Conservation (phyloP, 2,888 invertebrate genomes). For the Drosophila limbata region DNA sequence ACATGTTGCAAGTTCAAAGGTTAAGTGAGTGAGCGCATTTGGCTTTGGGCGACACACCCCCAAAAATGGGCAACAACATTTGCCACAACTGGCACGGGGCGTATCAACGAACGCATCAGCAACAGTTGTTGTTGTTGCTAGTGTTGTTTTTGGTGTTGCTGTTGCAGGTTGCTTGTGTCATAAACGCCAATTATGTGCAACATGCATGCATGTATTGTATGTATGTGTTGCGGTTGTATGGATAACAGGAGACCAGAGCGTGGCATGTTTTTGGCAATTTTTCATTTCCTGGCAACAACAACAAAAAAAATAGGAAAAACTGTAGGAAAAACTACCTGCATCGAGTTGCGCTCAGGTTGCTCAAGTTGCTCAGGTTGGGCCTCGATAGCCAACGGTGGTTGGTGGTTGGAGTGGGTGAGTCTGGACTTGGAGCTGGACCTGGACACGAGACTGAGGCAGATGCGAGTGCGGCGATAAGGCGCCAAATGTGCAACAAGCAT, state of each 20-base stretch:
- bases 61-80: conserved; percentile 56
- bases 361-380: conserved; percentile 26
- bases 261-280: conserved; percentile 77
- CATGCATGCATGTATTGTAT: conserved; percentile 46
- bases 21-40: conserved; percentile 80
- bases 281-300: conserved; percentile 69
- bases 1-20: conserved; percentile 75
- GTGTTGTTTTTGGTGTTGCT: conserved; percentile 18
- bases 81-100: conserved; percentile 61
- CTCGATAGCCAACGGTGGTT: conserved; percentile 27
- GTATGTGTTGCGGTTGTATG: conserved; percentile 20
- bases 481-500: conserved; percentile 75
- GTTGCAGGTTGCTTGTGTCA: conserved; percentile 75
- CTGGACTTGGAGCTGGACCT: conserved; percentile 29
- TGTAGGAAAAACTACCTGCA: conserved; percentile 52
- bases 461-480: conserved; percentile 68
- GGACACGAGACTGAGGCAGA: conserved; percentile 47
- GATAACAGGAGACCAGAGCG: conserved; percentile 51
- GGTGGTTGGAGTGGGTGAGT: conserved; percentile 58
- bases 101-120: conserved; percentile 73
- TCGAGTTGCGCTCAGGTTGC: conserved; percentile 21
- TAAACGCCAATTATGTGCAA: conserved; percentile 78
- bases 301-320: conserved; percentile 39
- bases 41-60: conserved; percentile 77
- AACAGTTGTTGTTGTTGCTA: conserved; percentile 56